These are phyloP conservation scores for Capromys pilorides DNA, from an alignment of 2,797 vertebrate species.

Conservation along the genomic window DNA sequence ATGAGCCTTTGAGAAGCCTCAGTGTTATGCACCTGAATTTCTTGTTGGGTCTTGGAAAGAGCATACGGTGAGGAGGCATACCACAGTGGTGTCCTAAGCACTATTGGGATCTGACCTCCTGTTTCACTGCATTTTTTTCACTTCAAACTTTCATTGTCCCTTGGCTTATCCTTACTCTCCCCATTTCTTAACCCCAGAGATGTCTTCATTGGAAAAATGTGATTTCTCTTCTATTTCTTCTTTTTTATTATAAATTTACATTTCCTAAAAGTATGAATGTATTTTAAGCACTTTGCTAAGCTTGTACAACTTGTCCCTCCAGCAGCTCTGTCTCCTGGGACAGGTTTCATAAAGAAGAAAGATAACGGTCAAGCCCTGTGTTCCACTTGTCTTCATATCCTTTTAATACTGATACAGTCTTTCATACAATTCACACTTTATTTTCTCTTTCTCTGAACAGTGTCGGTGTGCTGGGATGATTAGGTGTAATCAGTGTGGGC, in stretches of 20 bases:
- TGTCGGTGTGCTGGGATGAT: neutral
- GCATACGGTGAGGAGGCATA: constrained; percentile 68
- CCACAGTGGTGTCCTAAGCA: constrained; percentile 45
- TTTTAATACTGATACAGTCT: constrained; percentile 3
- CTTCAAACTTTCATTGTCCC: neutral
- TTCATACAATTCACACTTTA: constrained; percentile 1
- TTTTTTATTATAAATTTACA: neutral
- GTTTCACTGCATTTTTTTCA: constrained; percentile 60
- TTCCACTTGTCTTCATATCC: neutral
- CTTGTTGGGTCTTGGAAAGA: constrained; percentile 64
- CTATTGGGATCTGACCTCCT: constrained; percentile 51
- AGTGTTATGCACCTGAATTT: constrained; percentile 64
- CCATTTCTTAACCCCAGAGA: constrained; percentile 44
- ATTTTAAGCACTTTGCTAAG: constrained; percentile 26
- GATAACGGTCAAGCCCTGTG: neutral
- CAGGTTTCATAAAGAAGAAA: neutral
- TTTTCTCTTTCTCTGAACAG: constrained; percentile 2
- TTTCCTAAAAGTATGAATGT: neutral
- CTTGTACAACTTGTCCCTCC: neutral
- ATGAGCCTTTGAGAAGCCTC: constrained; percentile 56
- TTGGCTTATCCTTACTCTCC: neutral
- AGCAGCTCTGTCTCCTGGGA: neutral
- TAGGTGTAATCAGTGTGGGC: neutral
- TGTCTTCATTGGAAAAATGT: neutral
- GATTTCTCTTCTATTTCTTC: neutral